phyloP scores from a whole-genome alignment of 2,797 vertebrate species.

The Chiroxiphia lanceolata region DNA sequence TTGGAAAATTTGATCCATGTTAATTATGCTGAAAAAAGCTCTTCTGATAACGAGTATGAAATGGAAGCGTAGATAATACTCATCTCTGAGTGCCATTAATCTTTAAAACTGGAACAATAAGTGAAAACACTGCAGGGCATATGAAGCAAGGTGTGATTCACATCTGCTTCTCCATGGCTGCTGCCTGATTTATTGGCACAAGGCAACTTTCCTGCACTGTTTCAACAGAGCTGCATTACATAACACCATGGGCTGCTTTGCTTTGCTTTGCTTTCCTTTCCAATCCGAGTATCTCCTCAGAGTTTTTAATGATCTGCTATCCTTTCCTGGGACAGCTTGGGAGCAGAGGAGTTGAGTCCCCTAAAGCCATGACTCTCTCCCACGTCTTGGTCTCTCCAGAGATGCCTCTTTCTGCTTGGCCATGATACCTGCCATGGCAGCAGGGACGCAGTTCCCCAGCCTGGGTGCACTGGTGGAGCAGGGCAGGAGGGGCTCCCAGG shows the following conservation, averaged over 20 bases:
- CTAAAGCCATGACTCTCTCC: neutral
- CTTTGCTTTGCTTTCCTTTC: neutral
- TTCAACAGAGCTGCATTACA: constrained; percentile 59
- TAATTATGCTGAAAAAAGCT: constrained; percentile 51
- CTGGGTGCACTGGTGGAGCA: neutral
- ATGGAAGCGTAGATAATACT: constrained; percentile 42
- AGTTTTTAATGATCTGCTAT: neutral
- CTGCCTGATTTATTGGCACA: constrained; percentile 55
- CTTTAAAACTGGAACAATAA: constrained; percentile 61
- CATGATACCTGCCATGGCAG: accelerated
- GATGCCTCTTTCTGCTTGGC: neutral
- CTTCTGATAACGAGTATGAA: constrained; percentile 52
- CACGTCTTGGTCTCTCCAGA: neutral
- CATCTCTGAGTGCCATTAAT: constrained; percentile 56
- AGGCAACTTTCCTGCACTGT: constrained; percentile 29
- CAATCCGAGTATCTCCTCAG: neutral
- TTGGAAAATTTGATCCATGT: constrained; percentile 47
- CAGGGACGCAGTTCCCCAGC: neutral
- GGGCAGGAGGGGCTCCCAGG: neutral
- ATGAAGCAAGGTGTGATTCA: constrained; percentile 71
- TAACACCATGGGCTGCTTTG: neutral
- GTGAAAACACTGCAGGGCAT: constrained; percentile 58
- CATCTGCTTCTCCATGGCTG: constrained; percentile 39
- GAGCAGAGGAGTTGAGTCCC: neutral
- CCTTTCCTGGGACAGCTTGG: neutral